These are phyloP conservation scores for Philereme vetulata DNA, from an alignment of 2,888 invertebrate species.

Conservation along the genomic window DNA sequence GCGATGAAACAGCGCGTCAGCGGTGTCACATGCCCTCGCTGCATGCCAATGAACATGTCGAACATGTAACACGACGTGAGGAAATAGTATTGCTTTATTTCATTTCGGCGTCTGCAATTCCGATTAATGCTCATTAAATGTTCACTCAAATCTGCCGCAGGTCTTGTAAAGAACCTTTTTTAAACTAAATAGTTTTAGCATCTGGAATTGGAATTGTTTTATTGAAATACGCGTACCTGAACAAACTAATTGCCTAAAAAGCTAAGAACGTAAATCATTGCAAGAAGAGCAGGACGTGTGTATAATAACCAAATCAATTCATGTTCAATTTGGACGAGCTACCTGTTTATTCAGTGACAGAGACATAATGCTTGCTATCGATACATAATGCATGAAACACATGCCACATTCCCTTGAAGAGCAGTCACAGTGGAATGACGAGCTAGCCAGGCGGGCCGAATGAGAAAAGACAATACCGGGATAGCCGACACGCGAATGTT, in stretches of 20 bases:
- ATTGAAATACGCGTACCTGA: no score
- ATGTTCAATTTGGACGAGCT: slow-evolving; percentile 31
- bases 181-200: background rate
- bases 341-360: slow-evolving; percentile 31
- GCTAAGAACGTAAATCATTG: no score
- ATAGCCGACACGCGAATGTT: slow-evolving; percentile 60
- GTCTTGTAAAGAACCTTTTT: slow-evolving; percentile 9
- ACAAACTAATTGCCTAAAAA: no score
- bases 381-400: slow-evolving; percentile 41
- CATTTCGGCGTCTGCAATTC: slow-evolving; percentile 56
- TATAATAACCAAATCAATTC: slow-evolving; percentile 20
- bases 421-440: slow-evolving; percentile 38
- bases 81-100: slow-evolving; percentile 76
- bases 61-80: slow-evolving; percentile 61
- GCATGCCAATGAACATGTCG: slow-evolving; percentile 65
- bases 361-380: slow-evolving; percentile 36
- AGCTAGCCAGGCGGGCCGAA: slow-evolving; percentile 40
- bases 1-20: slow-evolving; percentile 32
- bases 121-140: slow-evolving; percentile 35
- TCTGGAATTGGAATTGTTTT: background rate
- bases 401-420: slow-evolving; percentile 30
- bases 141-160: slow-evolving; percentile 11
- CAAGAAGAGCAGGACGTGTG: background rate
- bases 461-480: slow-evolving; percentile 51
- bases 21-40: slow-evolving; percentile 35